A percentile compares a stretch with the other conserved stretches of the same genome.
These are phyloP conservation scores for Halcyon badia DNA, from an alignment of 2,797 vertebrate species.

Conservation along the genomic window DNA sequence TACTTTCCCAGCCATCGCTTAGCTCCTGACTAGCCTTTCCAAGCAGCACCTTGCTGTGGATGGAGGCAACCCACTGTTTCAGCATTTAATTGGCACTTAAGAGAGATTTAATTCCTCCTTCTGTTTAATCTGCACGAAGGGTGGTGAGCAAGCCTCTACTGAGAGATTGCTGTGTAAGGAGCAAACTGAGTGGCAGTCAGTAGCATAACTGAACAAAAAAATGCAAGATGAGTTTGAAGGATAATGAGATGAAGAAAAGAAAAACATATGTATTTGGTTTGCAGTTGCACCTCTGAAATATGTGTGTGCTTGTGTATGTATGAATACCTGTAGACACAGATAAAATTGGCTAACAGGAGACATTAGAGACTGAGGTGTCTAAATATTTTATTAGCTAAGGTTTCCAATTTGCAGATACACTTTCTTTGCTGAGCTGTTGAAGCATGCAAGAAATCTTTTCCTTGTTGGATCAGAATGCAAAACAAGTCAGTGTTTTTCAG, in stretches of 20 bases:
- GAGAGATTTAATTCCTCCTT: conserved; percentile 2
- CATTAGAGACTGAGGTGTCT: neutral
- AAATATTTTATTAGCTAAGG: neutral
- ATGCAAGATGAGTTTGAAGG: neutral
- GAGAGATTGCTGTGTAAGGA: neutral
- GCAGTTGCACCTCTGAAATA: neutral
- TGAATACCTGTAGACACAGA: neutral
- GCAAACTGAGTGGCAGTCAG: neutral
- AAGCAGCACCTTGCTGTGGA: neutral
- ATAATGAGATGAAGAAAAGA: neutral
- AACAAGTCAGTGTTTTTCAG: neutral
- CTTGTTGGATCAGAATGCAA: neutral
- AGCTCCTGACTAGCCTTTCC: neutral
- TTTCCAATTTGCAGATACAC: neutral
- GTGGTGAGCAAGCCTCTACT: neutral
- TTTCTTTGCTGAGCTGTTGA: neutral
- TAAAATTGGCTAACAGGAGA: neutral
- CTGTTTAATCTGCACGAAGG: neutral
- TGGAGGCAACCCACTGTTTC: neutral
- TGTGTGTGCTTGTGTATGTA: neutral
- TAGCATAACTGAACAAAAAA: neutral
- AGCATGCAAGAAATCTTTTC: neutral
- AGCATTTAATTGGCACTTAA: conserved; percentile 38
- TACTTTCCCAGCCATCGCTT: neutral
- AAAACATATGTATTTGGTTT: neutral